These are phyloP conservation scores for Yponomeuta plumbellus DNA, from an alignment of 2,888 invertebrate genomes.

Conservation along the genomic window DNA sequence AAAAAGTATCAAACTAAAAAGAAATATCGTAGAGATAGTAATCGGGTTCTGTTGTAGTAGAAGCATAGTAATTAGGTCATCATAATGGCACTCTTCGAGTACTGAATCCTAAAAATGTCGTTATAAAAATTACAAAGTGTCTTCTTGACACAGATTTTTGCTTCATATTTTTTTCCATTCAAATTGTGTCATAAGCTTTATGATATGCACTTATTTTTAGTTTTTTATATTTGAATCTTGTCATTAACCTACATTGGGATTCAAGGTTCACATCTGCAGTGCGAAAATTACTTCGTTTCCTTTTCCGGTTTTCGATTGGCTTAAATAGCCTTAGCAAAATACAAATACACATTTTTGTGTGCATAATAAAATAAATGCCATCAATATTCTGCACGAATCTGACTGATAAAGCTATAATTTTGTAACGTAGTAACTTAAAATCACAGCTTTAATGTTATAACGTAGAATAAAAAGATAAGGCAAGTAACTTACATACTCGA, in stretches of 20 bases:
- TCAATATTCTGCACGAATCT: too few species aligned
- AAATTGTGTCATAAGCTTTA: background rate
- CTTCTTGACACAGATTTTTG: background rate
- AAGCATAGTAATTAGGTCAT: background rate
- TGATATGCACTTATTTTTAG: background rate
- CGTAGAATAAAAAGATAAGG: too few species aligned
- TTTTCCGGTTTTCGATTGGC: background rate
- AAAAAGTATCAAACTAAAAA: too few species aligned
- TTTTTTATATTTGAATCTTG: background rate
- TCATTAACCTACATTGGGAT: background rate
- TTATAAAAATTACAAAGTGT: background rate
- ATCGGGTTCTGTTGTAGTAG: background rate
- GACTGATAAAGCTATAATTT: too few species aligned
- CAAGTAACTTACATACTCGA: too few species aligned
- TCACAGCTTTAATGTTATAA: too few species aligned
- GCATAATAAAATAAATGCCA: too few species aligned
- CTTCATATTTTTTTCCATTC: background rate
- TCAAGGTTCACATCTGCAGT: background rate
- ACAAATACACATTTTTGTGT: too few species aligned
- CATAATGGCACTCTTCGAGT: too few species aligned
- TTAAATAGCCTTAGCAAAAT: background rate
- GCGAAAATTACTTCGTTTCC: background rate
- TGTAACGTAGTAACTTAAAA: too few species aligned
- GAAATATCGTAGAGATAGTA: too few species aligned
- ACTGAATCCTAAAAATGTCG: too few species aligned